phyloP scores from a whole-genome alignment of 2,797 vertebrate species.

The Cichlasoma orientale region DNA sequence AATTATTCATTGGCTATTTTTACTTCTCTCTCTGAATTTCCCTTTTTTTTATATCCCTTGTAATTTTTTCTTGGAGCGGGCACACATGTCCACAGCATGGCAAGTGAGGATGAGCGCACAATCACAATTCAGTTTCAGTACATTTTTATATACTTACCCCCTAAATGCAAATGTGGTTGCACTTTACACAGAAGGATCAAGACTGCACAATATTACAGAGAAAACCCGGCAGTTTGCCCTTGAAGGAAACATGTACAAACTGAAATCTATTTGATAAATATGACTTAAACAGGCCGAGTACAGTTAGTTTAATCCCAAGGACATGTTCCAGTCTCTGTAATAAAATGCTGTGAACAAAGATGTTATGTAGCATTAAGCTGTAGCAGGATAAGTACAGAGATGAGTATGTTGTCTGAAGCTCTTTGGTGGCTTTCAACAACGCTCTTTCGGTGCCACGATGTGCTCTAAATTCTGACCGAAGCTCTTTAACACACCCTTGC shows the following conservation, averaged over 20 bases:
- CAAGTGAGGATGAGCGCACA: slow-evolving; percentile 20
- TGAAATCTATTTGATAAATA: background rate
- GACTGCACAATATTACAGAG: background rate
- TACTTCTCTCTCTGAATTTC: slow-evolving; percentile 41
- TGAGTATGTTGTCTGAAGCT: background rate
- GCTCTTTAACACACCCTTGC: background rate
- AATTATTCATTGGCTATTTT: slow-evolving; percentile 68
- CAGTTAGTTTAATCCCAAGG: background rate
- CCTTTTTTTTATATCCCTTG: slow-evolving; percentile 15
- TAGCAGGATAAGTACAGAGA: background rate
- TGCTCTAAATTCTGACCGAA: background rate
- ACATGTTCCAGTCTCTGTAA: background rate
- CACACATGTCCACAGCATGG: slow-evolving; percentile 24
- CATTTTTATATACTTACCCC: background rate
- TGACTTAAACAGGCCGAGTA: background rate
- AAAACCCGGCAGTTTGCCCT: background rate
- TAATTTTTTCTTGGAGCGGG: slow-evolving; percentile 4
- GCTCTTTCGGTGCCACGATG: background rate
- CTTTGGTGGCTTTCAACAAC: background rate
- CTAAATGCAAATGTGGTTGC: background rate
- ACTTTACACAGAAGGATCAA: background rate
- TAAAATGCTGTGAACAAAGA: background rate
- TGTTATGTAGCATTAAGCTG: background rate
- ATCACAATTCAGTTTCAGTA: background rate
- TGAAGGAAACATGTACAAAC: background rate